Percentiles rank a stretch among this genome's conserved stretches.
Conservation (phyloP, 2,888 invertebrate genomes). For the Clostera curtula region DNA sequence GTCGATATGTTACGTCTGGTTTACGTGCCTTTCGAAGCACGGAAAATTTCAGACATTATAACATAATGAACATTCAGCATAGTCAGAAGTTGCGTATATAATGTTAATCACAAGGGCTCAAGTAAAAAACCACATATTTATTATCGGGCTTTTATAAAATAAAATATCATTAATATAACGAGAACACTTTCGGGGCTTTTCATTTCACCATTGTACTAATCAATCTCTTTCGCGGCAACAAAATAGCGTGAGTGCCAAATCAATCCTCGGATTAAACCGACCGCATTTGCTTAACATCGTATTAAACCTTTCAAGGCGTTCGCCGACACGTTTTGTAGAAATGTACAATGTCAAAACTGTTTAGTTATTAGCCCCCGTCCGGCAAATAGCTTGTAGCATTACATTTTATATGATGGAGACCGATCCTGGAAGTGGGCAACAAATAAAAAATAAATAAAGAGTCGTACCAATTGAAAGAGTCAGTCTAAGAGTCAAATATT, state of each 20-base stretch:
- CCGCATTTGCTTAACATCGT: neutral
- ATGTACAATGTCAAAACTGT: constrained; percentile 26
- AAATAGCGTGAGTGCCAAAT: neutral
- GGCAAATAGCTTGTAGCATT: constrained; percentile 36
- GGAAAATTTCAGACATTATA: no score
- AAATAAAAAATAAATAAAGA: constrained; percentile 1
- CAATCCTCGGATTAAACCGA: neutral
- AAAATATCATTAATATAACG: no score
- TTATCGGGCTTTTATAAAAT: no score
- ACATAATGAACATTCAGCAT: no score
- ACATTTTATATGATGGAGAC: constrained; percentile 23
- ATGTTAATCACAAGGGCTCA: no score
- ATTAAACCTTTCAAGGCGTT: constrained; percentile 1
- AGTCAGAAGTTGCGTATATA: no score
- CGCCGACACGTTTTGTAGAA: constrained; percentile 23
- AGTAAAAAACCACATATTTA: neutral
- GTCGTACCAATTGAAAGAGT: neutral
- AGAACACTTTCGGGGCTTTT: no score
- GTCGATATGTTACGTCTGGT: no score
- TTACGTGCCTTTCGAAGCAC: no score
- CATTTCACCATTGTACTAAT: no score
- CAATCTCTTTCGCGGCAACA: no score
- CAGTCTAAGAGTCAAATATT: no score
- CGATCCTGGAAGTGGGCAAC: constrained; percentile 6
- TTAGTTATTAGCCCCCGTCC: constrained; percentile 31